A percentile compares a stretch with the other conserved stretches of the same genome.
Conservation (phyloP, 2,113 vertebrate species). For the Setophaga kirtlandii region DNA sequence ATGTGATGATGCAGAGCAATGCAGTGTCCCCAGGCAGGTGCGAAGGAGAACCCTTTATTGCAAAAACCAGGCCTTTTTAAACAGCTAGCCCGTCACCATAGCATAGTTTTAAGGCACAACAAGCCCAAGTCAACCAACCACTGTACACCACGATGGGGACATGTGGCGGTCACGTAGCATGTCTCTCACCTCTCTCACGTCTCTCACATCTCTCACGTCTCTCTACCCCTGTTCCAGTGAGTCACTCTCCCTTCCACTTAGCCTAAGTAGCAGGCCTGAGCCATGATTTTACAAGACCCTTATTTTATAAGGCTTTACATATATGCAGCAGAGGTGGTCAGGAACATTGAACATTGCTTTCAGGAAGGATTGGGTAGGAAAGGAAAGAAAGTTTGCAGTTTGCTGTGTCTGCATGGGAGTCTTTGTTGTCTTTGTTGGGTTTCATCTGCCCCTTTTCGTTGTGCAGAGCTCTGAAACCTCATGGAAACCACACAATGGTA, state of each 20-base stretch:
- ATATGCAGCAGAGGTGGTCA: neutral
- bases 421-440: conserved; percentile 16
- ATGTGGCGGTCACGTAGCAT: rapidly evolving
- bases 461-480: conserved; percentile 21
- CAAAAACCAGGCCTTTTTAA: neutral
- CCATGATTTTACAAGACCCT: neutral
- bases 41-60: neutral
- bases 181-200: neutral
- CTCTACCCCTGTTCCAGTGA: neutral
- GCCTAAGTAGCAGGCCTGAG: neutral
- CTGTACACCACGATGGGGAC: neutral
- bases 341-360: neutral
- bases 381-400: neutral
- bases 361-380: neutral
- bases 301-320: neutral
- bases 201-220: too few species aligned
- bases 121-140: neutral
- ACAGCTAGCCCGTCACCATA: neutral
- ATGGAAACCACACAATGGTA: neutral
- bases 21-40: neutral
- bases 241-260: neutral
- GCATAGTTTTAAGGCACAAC: neutral
- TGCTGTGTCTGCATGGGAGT: rapidly evolving
- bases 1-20: neutral
- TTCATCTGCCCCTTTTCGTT: conserved; percentile 21